These are phyloP conservation scores for Polietes domitor DNA, from an alignment of 2,888 invertebrate genomes.

Conservation along the genomic window DNA sequence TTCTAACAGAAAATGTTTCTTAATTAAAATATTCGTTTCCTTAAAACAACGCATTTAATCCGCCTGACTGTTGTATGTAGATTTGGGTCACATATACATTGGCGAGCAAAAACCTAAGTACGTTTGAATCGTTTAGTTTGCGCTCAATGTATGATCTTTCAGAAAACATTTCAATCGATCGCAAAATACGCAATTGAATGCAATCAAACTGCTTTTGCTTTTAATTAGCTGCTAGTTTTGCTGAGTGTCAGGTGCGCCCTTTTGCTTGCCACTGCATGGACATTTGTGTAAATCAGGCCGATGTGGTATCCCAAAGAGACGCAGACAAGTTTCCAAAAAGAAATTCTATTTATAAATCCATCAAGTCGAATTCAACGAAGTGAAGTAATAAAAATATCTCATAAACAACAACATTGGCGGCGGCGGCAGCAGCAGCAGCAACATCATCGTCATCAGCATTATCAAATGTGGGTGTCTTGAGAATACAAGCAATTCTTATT, in stretches of 20 bases:
- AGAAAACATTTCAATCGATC: too few relatives aligned
- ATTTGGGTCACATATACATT: background rate
- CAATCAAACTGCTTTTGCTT: too few relatives aligned
- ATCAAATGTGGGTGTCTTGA: constrained; percentile 6
- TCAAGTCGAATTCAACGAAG: background rate
- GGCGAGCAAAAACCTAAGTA: background rate
- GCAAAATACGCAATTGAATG: too few relatives aligned
- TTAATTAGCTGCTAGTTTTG: too few relatives aligned
- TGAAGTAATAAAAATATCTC: constrained; percentile 22
- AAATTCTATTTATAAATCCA: constrained; percentile 17
- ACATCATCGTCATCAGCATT: background rate
- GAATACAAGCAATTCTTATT: background rate
- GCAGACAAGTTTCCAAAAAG: constrained; percentile 8
- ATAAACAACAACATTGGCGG: background rate
- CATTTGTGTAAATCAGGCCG: background rate
- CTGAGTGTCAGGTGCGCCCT: too few relatives aligned
- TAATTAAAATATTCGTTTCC: background rate
- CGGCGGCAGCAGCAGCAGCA: background rate
- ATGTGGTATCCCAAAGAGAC: background rate
- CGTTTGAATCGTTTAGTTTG: too few relatives aligned
- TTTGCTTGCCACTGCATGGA: background rate
- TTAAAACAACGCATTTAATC: background rate
- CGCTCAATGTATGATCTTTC: too few relatives aligned
- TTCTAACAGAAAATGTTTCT: background rate
- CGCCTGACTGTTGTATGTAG: background rate